phyloP scores from a whole-genome alignment of 2,797 vertebrate species.

The Siniperca undulata region DNA sequence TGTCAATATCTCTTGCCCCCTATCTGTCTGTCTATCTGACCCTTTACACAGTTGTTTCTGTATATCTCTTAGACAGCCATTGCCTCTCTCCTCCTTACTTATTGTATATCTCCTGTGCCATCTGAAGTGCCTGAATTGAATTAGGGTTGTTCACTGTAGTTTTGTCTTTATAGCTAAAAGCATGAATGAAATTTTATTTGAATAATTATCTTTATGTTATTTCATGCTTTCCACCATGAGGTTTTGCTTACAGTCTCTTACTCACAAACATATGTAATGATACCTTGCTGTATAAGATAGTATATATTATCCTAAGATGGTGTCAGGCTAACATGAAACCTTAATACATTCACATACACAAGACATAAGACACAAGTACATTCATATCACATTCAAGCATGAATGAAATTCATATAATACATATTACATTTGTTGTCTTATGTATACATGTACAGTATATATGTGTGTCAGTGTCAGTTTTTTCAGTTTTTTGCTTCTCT shows the following conservation, averaged over 20 bases:
- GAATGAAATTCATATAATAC: neutral
- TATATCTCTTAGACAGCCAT: neutral
- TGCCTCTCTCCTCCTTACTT: neutral
- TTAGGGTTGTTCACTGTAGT: neutral
- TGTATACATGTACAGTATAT: neutral
- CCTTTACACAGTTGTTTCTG: neutral
- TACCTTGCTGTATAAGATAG: no score
- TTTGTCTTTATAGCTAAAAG: neutral
- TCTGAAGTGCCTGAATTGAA: neutral
- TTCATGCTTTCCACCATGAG: neutral
- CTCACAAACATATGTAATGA: no score
- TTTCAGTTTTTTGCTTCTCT: no score
- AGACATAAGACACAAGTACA: no score
- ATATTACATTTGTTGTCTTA: neutral
- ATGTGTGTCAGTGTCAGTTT: neutral
- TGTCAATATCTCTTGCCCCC: neutral
- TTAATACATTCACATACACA: no score
- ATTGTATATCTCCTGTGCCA: neutral
- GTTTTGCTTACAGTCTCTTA: neutral
- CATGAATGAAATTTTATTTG: neutral
- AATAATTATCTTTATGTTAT: neutral
- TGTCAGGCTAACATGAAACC: no score
- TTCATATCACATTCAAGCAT: no score
- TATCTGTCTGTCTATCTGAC: neutral
- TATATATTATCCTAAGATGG: no score